Percentiles rank a stretch among this genome's conserved stretches.
These are phyloP conservation scores for Ennomos erosarius DNA, from an alignment of 2,888 invertebrate species.

Conservation along the genomic window DNA sequence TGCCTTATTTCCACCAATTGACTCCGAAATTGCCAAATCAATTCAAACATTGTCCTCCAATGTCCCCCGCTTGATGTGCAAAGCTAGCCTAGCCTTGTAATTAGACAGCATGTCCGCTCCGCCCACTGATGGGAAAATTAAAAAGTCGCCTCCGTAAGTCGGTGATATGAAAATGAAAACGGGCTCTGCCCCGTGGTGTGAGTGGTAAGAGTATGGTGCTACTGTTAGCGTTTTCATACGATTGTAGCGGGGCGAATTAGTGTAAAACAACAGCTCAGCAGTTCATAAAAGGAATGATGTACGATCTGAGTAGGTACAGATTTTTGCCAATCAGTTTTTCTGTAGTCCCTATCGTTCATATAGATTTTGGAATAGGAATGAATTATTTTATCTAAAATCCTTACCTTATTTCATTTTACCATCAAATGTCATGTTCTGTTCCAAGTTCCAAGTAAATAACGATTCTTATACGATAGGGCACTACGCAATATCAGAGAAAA, in stretches of 20 bases:
- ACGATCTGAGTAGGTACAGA: too few relatives aligned
- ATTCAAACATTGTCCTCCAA: slow-evolving; percentile 17
- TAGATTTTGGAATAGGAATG: too few relatives aligned
- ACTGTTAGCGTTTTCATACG: not conserved
- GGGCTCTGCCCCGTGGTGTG: slow-evolving; percentile 40
- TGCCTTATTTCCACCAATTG: slow-evolving; percentile 3
- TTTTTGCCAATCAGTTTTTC: too few relatives aligned
- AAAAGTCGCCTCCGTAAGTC: slow-evolving; percentile 58
- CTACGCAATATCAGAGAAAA: too few relatives aligned
- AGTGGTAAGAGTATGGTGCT: slow-evolving; percentile 13
- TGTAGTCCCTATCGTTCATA: too few relatives aligned
- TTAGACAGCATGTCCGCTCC: slow-evolving; percentile 37
- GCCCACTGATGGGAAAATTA: slow-evolving; percentile 61
- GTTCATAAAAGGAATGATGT: too few relatives aligned
- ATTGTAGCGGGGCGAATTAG: not conserved
- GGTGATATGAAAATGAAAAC: slow-evolving; percentile 46
- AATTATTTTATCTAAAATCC: too few relatives aligned
- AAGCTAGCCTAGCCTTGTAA: slow-evolving; percentile 24
- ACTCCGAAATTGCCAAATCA: slow-evolving; percentile 12
- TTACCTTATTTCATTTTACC: too few relatives aligned
- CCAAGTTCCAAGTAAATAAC: too few relatives aligned
- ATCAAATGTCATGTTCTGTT: too few relatives aligned
- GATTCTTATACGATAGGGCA: too few relatives aligned
- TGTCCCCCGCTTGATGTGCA: slow-evolving; percentile 17
- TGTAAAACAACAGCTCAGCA: not conserved